Conservation (phyloP, 2,797 vertebrate genomes). For the Pseudomugil tenellus region DNA sequence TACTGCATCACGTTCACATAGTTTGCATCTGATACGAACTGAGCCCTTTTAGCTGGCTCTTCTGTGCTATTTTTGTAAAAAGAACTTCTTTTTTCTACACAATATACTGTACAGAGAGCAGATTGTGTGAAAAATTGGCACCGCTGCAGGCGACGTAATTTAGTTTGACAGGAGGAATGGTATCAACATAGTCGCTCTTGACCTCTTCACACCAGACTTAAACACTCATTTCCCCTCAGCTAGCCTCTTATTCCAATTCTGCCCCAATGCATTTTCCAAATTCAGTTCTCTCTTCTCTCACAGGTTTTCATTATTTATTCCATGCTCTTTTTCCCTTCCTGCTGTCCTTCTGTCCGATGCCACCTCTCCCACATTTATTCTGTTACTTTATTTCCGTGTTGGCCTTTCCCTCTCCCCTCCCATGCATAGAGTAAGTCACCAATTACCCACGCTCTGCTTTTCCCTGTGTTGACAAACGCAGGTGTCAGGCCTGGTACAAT, state of each 20-base stretch:
- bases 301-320: slow-evolving; percentile 46
- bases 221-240: slow-evolving; percentile 52
- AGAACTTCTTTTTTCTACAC: slow-evolving; percentile 7
- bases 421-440: slow-evolving; percentile 56
- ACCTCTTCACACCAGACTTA: slow-evolving; percentile 60
- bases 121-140: slow-evolving; percentile 34
- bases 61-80: neutral
- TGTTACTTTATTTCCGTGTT: slow-evolving; percentile 34
- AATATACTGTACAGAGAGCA: slow-evolving; percentile 8
- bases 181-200: slow-evolving; percentile 57
- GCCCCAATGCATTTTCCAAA: slow-evolving; percentile 30
- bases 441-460: slow-evolving; percentile 77
- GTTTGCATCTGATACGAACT: neutral
- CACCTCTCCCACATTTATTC: slow-evolving; percentile 38
- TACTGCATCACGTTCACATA: neutral
- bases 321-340: slow-evolving; percentile 44
- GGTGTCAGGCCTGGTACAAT: slow-evolving; percentile 64
- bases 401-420: slow-evolving; percentile 32
- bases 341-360: slow-evolving; percentile 53
- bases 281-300: slow-evolving; percentile 29
- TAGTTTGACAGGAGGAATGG: slow-evolving; percentile 58
- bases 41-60: slow-evolving; percentile 1
- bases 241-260: slow-evolving; percentile 36
- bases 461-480: slow-evolving; percentile 77
- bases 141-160: slow-evolving; percentile 47